These are phyloP conservation scores for Drosophila hydei DNA, from an alignment of 1,140 invertebrate genomes.

Conservation along the genomic window DNA sequence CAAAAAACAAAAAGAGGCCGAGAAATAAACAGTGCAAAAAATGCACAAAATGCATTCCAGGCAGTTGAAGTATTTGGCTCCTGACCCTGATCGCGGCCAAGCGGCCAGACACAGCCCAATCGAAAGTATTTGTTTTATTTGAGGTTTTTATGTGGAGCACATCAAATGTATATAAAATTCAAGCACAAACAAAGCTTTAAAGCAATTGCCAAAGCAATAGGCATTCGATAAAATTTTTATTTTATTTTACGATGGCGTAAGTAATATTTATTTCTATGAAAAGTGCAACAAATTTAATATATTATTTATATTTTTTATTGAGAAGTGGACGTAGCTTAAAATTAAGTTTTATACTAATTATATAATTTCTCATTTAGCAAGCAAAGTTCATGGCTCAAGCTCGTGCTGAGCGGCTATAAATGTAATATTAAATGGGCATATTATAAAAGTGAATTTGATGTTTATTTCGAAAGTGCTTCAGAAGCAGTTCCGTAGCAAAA, in stretches of 20 bases:
- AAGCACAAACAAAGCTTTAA: slow-evolving; percentile 15
- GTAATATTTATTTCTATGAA: too few relatives aligned
- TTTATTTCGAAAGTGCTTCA: too few relatives aligned
- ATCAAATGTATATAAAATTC: slow-evolving; percentile 28
- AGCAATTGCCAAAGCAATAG: not conserved
- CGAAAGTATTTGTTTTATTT: slow-evolving; percentile 23
- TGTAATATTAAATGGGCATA: too few relatives aligned
- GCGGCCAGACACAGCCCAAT: slow-evolving; percentile 20
- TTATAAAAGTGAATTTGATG: too few relatives aligned
- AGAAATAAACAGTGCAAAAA: slow-evolving; percentile 47
- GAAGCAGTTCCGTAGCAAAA: not conserved
- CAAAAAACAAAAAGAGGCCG: slow-evolving; percentile 8
- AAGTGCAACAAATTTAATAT: too few relatives aligned
- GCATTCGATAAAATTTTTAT: not conserved
- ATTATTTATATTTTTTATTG: too few relatives aligned
- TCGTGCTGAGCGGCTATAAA: too few relatives aligned
- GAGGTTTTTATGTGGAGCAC: slow-evolving; percentile 1
- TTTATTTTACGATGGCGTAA: not conserved
- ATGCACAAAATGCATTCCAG: slow-evolving; percentile 63
- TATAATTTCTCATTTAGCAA: too few relatives aligned
- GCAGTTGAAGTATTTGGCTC: slow-evolving; percentile 61
- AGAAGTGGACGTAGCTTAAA: too few relatives aligned
- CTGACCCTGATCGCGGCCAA: slow-evolving; percentile 68
- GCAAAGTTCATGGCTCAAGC: too few relatives aligned
- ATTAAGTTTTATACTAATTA: too few relatives aligned